A percentile compares a stretch with the other conserved stretches of the same genome.
Evolutionary conservation across 2,888 invertebrate genomes (phyloP).

Genomic region (Thalpophila matura): DNA sequence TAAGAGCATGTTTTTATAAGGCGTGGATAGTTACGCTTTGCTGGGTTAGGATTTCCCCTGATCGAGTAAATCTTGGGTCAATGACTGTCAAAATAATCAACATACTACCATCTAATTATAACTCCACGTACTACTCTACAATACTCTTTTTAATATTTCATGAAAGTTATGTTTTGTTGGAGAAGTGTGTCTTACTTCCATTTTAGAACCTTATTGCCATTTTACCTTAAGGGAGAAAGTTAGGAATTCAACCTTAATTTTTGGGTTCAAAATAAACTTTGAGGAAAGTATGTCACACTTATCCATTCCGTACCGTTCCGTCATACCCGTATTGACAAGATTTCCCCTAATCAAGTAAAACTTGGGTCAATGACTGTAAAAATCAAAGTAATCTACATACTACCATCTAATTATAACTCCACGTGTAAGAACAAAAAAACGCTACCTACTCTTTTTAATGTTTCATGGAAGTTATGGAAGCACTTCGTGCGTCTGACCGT

Average conservation of each 20-base stretch:
- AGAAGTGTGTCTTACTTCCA: no score
- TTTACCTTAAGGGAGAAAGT: no score
- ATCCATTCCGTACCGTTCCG: no score
- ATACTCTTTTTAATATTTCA: no score
- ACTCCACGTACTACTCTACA: neutral
- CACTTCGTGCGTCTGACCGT: neutral
- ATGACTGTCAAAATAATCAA: conserved; percentile 68
- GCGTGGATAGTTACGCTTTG: conserved; percentile 69
- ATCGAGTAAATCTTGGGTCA: conserved; percentile 71
- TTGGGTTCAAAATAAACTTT: no score
- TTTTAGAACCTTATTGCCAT: no score
- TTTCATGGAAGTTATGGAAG: neutral
- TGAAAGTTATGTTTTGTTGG: no score
- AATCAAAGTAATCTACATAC: conserved; percentile 52
- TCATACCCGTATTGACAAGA: no score
- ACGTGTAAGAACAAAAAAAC: neutral
- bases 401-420: conserved; percentile 40
- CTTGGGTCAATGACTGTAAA: conserved; percentile 76
- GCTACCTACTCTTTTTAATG: no score
- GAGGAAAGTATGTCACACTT: no score
- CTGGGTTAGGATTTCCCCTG: conserved; percentile 74
- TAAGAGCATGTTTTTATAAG: conserved; percentile 61
- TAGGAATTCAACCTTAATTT: no score
- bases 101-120: conserved; percentile 43
- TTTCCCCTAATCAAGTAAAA: conserved; percentile 72